A percentile compares a stretch with the other conserved stretches of the same genome.
These are phyloP conservation scores for Drosophila subsilvestris DNA, from an alignment of 2,888 invertebrate genomes.

Conservation along the genomic window DNA sequence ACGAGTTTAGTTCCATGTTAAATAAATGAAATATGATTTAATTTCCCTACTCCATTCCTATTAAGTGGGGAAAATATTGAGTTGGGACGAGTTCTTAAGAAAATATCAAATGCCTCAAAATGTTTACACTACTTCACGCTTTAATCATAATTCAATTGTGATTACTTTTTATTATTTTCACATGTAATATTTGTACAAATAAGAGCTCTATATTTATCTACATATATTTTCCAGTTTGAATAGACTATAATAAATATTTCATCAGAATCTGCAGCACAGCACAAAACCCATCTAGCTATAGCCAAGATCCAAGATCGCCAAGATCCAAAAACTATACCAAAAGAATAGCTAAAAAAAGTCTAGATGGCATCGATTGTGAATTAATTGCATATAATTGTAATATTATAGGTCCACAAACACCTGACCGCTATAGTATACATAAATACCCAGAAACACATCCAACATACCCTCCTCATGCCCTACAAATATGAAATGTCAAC, in stretches of 20 bases:
- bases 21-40: too few species aligned
- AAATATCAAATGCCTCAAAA: too few species aligned
- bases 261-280: background rate
- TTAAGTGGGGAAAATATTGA: background rate
- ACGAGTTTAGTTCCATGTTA: too few species aligned
- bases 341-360: background rate
- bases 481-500: background rate
- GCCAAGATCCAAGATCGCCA: too few species aligned
- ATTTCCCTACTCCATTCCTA: too few species aligned
- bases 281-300: too few species aligned
- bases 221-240: background rate
- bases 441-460: background rate
- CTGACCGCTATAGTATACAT: too few species aligned
- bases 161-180: too few species aligned
- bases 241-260: background rate
- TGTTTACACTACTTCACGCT: background rate
- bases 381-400: background rate
- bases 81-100: too few species aligned
- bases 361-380: background rate
- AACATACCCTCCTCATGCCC: background rate
- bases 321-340: background rate
- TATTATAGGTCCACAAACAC: background rate
- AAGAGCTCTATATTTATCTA: background rate
- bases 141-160: background rate
- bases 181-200: background rate